Evolutionary conservation across 2,113 vertebrate species (phyloP), one percentile per base, ranked within the genome.

Genomic region (Calidris pugnax): DNA sequence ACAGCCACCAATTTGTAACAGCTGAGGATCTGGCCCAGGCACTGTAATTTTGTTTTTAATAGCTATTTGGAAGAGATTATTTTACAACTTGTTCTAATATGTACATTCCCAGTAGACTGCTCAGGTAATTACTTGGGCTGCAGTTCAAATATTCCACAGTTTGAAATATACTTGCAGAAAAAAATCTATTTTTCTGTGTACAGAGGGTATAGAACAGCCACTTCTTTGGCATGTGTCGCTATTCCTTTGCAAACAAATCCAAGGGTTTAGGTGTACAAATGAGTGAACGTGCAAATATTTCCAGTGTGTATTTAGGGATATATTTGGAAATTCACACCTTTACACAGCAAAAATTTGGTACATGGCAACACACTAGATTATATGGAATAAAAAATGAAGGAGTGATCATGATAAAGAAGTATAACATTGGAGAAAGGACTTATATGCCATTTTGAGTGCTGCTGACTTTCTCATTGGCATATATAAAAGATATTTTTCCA

Each of bases 1-100:
- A 93, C 77, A 96, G 84, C 57, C 74, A 97, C 69, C 95, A 94
- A 92, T 95, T 95, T 97, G 94, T 95, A 97, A 72, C 84, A 89
- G 91, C 77, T 94, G 97, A 97, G 74, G 76, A 96, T 95, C 92
- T 97, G 89, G 92, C 71, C 93, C 86, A 80, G 53, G 87, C 89
- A 87, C 91, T 96, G 80, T 85, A 92, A 89, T 91, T 97, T 96
- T 93, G 66, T 73, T 95, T 95, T 95, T 95, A 96, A 94, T 91
- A 95, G 84, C 57, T 85, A 73, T 95, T 97, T 97, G 84, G 95
- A 97, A 92, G 89, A 95, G 80, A 93, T 93, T 96, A 87, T 96
- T 97, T 95, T 97, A 97, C 84, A 95, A 66, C 87, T 92, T 95
- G 80, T 92, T 97, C 73, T 96, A 97, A 73, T 95, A 79, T 66